Evolutionary conservation across 2,888 invertebrate species (phyloP), one percentile per base, ranked within the genome.

Genomic region (Drosophila percnosoma): DNA sequence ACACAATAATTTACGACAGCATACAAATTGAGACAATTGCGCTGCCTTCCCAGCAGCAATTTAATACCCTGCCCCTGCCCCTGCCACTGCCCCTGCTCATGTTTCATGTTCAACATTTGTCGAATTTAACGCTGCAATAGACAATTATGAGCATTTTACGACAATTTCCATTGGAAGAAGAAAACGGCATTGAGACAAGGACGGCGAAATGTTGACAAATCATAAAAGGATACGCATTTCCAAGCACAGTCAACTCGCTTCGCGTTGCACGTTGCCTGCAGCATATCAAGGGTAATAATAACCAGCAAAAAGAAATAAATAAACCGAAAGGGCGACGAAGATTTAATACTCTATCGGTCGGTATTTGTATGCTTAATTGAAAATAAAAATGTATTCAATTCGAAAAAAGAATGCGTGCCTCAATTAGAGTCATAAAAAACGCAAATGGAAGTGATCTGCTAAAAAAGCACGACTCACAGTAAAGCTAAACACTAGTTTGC

Each of bases 71-170:
- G 27, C 31, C 27, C 3, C 42, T 11, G 33, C 42, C 27, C 4
- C n/a, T 18, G 21, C 7, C 51, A 13, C 64, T 67, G 55, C 52
- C 48, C 38, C 33, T 65, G 13, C 49, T 45, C 45, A 45, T 45
- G 52, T 62, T 62, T 34, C 54, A 63, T 69, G 53, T 61, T 27
- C 63, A 38, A 78, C 84, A 90, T 87, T 84, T 89, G 80, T 68
- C 87, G 83, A 90, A 91, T 91, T 92, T 92, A 86, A 92, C 88
- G 91, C 92, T 88, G 82, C 90, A 92, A 77, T 91, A 89, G 74
- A 87, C 91, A 91, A 92, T 92, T 91, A 91, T 91, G 83, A 83
- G 76, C 75, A 68, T 92, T 91, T 91, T 91, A 91, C 87, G 90
- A 86, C 87, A 68, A 75, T 90, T 89, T 78, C 66, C 67, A 84